Conservation (phyloP, 2,888 invertebrate genomes). For the Tipula unca region DNA sequence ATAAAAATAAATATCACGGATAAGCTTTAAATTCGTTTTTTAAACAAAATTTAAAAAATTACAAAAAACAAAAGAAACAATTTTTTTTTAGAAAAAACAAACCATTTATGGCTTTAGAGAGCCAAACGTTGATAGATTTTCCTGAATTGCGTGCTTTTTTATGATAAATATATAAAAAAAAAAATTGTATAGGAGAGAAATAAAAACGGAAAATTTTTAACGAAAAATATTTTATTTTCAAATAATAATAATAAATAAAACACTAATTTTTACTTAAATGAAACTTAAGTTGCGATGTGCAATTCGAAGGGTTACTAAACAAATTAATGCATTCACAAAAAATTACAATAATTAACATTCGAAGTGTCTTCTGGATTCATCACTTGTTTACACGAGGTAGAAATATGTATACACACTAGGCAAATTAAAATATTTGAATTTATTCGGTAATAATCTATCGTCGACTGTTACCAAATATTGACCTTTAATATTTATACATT, state of each 20-base stretch:
- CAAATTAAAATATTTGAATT: neutral
- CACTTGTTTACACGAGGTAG: neutral
- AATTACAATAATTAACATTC: neutral
- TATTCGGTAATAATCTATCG: too few relatives aligned
- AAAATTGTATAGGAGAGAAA: neutral
- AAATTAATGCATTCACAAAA: neutral
- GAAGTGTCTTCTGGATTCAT: neutral
- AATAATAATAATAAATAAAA: neutral
- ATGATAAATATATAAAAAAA: constrained; percentile 24
- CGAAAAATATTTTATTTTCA: neutral
- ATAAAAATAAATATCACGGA: neutral
- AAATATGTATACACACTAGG: neutral
- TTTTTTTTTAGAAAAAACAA: constrained; percentile 25
- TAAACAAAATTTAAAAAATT: neutral
- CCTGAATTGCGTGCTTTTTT: constrained; percentile 31
- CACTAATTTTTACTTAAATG: neutral
- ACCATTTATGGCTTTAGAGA: constrained; percentile 28
- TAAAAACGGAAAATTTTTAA: neutral
- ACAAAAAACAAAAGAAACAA: constrained; percentile 21
- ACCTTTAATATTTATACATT: too few relatives aligned
- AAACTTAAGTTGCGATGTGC: neutral
- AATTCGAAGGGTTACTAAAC: neutral
- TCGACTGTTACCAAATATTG: too few relatives aligned
- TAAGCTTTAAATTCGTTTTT: neutral
- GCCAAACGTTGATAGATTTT: constrained; percentile 28